Evolutionary conservation across 2,888 invertebrate species (phyloP).

Genomic region (Drosophila buzzatii): DNA sequence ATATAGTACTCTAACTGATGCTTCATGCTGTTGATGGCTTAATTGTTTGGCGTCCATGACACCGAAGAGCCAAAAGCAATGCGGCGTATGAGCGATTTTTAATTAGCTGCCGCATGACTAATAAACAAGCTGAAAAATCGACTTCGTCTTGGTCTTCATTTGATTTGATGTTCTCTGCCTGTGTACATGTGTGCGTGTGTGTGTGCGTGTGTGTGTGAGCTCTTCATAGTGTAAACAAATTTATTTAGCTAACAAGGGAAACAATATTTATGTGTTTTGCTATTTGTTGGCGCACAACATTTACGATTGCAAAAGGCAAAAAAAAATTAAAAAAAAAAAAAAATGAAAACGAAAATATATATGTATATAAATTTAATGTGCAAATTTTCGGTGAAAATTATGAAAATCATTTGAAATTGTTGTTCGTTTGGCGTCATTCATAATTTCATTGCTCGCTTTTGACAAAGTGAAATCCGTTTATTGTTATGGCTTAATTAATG

Average conservation of each 20-base stretch:
- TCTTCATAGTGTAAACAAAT: slow-evolving; percentile 58
- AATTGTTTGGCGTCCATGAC: slow-evolving; percentile 34
- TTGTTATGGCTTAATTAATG: slow-evolving; percentile 70
- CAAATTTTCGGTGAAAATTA: not conserved
- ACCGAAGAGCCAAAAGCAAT: slow-evolving; percentile 19
- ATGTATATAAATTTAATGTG: slow-evolving; percentile 2
- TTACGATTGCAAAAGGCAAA: slow-evolving; percentile 23
- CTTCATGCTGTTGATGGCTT: slow-evolving; percentile 29
- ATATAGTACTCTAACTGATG: slow-evolving; percentile 7
- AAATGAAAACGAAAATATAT: not conserved
- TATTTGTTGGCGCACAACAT: slow-evolving; percentile 36
- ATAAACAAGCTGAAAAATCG: slow-evolving; percentile 29
- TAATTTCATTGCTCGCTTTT: slow-evolving; percentile 18
- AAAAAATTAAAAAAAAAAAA: not conserved
- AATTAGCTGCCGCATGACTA: slow-evolving; percentile 54
- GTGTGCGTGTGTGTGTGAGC: slow-evolving; percentile 12
- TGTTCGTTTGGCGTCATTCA: slow-evolving; percentile 3
- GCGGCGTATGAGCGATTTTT: slow-evolving; percentile 57
- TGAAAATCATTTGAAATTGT: slow-evolving; percentile 21
- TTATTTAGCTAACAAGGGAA: slow-evolving; percentile 51
- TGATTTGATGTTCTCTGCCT: not conserved
- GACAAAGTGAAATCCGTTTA: slow-evolving; percentile 51
- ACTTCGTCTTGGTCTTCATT: slow-evolving; percentile 10
- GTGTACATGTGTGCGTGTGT: not conserved
- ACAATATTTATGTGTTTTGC: slow-evolving; percentile 45